Evolutionary conservation across 2,113 vertebrate genomes (phyloP), one percentile per base, ranked within the genome.

Genomic region (Chroicocephalus ridibundus): DNA sequence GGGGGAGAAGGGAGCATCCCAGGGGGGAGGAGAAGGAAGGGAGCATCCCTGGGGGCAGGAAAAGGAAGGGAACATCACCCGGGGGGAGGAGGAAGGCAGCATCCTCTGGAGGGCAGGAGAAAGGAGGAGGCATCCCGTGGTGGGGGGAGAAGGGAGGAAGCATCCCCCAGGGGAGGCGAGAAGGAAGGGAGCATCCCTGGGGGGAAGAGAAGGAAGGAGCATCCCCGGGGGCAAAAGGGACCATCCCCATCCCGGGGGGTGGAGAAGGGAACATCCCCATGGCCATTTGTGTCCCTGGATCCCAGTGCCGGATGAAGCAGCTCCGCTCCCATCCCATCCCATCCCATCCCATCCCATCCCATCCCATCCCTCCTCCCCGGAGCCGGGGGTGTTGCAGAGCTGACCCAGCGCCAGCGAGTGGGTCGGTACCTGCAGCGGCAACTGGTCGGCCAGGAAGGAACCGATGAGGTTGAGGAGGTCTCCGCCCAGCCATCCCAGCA

Each of bases 381-480:
- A 52, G 44, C 11, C 2, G 0, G 17, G 15, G 62, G 4, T 3
- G 44, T 38, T 21, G 2, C 57, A 24, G 66, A 76, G 52, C 38
- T 6, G 7, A n/a, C 34, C 36, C 52, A 6, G 55, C 36, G 74
- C 27, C 21, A 6, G 11, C 4, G 1, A n/a, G 21, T 15, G 3
- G 1, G 19, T 38, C 2, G 0, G 76, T 93, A 99, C 99, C 99
- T 99, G 99, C 80, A 99, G 98, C 1, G 99, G 99, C 86, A 99
- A 98, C 96, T 99, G 99, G 47, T 99, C 92, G 0, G 99, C 99
- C 69, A 99, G 98, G 96, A 99, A 99, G 31, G 99, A 99, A 18
- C 99, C 99, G 9, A 99, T 92, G 76, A 99, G 98, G 92, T 99
- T 99, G 36, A 99, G 99, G n/a, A 98, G 98, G 94, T 99, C 99